Evolutionary conservation across 2,797 vertebrate species (phyloP).

Genomic region (Megalops cyprinoides): DNA sequence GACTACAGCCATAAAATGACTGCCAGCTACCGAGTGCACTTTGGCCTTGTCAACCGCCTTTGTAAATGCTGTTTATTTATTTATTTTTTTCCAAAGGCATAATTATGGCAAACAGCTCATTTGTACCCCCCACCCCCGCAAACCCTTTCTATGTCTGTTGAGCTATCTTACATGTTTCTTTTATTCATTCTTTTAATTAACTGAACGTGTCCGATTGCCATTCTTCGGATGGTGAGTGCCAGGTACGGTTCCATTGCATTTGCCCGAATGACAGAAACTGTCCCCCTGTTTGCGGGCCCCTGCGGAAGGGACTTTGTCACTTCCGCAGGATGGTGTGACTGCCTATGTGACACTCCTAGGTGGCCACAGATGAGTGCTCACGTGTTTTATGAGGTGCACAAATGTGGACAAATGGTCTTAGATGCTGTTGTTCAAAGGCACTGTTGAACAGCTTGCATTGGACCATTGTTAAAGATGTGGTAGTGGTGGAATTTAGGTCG

Average conservation of each 20-base stretch:
- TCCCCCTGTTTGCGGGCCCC: neutral
- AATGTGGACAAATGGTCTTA: neutral
- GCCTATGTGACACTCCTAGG: neutral
- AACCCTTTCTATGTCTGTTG: neutral
- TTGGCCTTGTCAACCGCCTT: constrained; percentile 84
- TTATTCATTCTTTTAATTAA: neutral
- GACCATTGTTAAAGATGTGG: neutral
- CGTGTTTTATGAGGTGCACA: neutral
- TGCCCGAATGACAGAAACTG: too few relatives aligned
- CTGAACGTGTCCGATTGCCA: neutral
- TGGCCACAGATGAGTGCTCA: neutral
- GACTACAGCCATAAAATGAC: constrained; percentile 83
- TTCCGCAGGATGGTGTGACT: too few relatives aligned
- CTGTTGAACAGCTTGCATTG: neutral
- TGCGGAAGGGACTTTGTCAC: neutral
- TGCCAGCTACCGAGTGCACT: constrained; percentile 83
- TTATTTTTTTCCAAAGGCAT: constrained; percentile 45
- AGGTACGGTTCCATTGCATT: too few relatives aligned
- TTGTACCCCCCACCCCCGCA: neutral
- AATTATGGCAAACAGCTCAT: constrained; percentile 36
- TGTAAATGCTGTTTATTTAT: constrained; percentile 51
- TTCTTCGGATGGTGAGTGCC: too few relatives aligned
- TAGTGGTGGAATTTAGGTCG: neutral
- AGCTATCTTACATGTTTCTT: neutral
- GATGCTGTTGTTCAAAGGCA: neutral